These are phyloP conservation scores for Rhinella marina DNA, from an alignment of 2,797 vertebrate species.

Conservation along the genomic window DNA sequence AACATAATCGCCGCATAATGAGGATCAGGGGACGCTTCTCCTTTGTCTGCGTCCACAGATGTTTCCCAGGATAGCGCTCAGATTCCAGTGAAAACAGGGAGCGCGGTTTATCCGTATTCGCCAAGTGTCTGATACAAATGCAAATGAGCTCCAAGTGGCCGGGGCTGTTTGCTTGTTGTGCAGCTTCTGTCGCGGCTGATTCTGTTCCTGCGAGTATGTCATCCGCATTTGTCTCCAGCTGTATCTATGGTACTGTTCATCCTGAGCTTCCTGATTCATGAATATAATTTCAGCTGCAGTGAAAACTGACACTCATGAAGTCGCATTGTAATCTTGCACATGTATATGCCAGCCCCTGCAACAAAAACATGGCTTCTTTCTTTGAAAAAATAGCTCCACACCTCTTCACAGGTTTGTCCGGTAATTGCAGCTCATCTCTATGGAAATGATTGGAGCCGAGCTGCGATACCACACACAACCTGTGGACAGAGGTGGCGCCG, in stretches of 20 bases:
- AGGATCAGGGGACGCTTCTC: slow-evolving; percentile 52
- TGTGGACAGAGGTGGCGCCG: no score
- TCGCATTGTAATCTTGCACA: not conserved
- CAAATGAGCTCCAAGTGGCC: slow-evolving; percentile 65
- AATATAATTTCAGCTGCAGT: not conserved
- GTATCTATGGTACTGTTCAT: not conserved
- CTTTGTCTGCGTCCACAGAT: slow-evolving; percentile 66
- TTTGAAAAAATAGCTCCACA: no score
- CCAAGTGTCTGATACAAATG: slow-evolving; percentile 68
- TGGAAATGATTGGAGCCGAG: no score
- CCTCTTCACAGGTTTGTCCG: no score
- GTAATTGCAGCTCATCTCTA: no score
- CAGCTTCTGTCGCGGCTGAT: slow-evolving; percentile 53
- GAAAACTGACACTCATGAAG: not conserved
- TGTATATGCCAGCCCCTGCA: not conserved
- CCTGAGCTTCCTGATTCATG: not conserved
- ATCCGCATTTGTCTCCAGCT: not conserved
- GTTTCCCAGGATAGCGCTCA: slow-evolving; percentile 68
- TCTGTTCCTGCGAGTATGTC: not conserved
- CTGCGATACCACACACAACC: no score
- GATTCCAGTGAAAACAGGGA: slow-evolving; percentile 67
- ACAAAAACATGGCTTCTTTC: no score
- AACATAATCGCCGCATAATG: slow-evolving; percentile 32
- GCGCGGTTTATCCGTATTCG: slow-evolving; percentile 67
- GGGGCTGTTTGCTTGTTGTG: slow-evolving; percentile 50